These are phyloP conservation scores for Ichneumoninae sp. DNA, from an alignment of 2,888 invertebrate genomes.

Conservation along the genomic window DNA sequence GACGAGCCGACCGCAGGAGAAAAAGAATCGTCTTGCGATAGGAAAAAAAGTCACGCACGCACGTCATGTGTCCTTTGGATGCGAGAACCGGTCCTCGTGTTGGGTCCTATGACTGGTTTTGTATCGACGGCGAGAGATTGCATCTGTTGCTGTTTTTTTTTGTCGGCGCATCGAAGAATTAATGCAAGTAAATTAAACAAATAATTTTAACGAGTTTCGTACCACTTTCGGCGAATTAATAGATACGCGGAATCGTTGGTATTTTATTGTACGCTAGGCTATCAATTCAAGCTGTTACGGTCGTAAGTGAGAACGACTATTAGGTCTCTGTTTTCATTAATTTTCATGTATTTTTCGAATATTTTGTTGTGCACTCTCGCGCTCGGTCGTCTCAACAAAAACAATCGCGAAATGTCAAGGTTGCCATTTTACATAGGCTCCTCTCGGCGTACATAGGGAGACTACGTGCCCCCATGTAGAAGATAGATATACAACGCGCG, in stretches of 20 bases:
- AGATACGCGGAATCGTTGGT: neutral
- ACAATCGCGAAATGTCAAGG: conserved; percentile 81
- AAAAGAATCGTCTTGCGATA: neutral
- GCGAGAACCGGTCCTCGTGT: neutral
- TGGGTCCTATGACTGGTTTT: neutral
- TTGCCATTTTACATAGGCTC: conserved; percentile 80
- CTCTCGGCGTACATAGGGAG: conserved; percentile 48
- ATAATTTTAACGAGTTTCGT: neutral
- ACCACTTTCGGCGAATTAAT: neutral
- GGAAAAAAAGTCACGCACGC: conserved; percentile 5
- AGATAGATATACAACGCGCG: conserved; percentile 32
- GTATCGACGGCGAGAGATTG: neutral
- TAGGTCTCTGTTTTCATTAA: neutral
- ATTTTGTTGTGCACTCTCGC: neutral
- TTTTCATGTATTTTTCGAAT: neutral
- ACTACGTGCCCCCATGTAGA: conserved; percentile 58
- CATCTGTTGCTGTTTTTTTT: neutral
- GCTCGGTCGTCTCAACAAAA: conserved; percentile 41
- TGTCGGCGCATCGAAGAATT: neutral
- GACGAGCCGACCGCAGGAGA: neutral
- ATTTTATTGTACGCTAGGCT: neutral
- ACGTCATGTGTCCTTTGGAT: neutral
- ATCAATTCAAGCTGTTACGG: neutral
- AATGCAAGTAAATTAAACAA: neutral
- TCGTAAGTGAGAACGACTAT: neutral